Evolutionary conservation across 2,888 invertebrate genomes (phyloP), one percentile per base, ranked within the genome.

Genomic region (Phasia obesa): DNA sequence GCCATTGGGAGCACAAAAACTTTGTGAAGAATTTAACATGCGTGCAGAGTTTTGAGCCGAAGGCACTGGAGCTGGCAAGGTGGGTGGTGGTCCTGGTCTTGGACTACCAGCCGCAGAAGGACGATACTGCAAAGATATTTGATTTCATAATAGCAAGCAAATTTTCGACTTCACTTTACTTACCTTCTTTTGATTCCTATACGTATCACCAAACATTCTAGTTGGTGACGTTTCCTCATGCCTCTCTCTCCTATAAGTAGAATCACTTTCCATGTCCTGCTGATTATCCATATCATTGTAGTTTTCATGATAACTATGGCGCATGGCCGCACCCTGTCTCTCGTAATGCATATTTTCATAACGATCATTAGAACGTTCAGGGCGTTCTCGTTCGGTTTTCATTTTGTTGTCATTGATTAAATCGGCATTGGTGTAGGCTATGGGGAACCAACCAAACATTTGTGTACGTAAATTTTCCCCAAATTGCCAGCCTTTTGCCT

Each of bases 401-500:
- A 82, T 86, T 73, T 86, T 86, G 77, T 64, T 86, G 47, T 74
- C 73, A n/a, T 21, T 31, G 17, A 71, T 70, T 47, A 79, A 86
- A 87, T 94, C 95, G 74, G 94, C 92, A 92, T 97, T 97, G 35
- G 98, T 97, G 89, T 98, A 98, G n/a, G 98, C 97, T 84, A 98
- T 92, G 1, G 98, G 98, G 92, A 98, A 98, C 98, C 98, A 98
- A 38, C 98, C 98, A 85, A 96, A 95, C 89, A 95, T 95, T 90
- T 97, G 97, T n/a, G 97, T 97, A 74, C 97, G 93, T 86, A 96
- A 91, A 91, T 98, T 98, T 91, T 98, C 97, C n/a, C 98, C 98
- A 88, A 97, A 98, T 92, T 98, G 98, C 98, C 98, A 98, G 25
- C 98, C 98, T 90, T 98, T 98, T 86, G 97, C 97, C 86, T 97